Percentiles rank a stretch among this genome's conserved stretches.
Conservation (phyloP, 2,113 vertebrate species). For the Coptodon rendalli region DNA sequence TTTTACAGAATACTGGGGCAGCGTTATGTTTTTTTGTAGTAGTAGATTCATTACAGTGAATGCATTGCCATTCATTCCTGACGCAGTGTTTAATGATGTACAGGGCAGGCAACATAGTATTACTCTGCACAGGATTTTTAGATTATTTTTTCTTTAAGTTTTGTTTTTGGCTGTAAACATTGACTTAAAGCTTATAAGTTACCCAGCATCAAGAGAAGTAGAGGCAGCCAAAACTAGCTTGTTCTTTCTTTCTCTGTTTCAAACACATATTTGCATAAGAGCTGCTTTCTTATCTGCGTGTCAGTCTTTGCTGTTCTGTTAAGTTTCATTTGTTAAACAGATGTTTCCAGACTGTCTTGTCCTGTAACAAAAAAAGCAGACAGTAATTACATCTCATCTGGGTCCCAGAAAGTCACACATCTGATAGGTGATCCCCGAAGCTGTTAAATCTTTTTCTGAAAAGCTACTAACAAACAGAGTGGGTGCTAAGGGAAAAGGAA, state of each 20-base stretch:
- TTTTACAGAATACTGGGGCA: constrained; percentile 43
- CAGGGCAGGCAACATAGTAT: constrained; percentile 12
- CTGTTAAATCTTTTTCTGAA: constrained; percentile 42
- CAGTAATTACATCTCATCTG: constrained; percentile 50
- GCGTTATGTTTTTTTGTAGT: background rate
- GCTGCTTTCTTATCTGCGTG: constrained; percentile 18
- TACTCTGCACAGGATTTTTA: constrained; percentile 6
- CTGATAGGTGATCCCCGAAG: constrained; percentile 49
- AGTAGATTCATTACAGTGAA: constrained; percentile 22
- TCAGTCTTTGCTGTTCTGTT: constrained; percentile 1
- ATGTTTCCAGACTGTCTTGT: constrained; percentile 12
- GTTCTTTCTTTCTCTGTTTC: background rate
- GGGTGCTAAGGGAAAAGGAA: constrained; percentile 17
- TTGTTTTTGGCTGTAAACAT: constrained; percentile 29
- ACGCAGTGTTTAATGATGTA: constrained; percentile 4
- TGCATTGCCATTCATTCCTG: constrained; percentile 19
- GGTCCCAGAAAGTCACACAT: constrained; percentile 25
- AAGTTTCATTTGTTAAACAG: constrained; percentile 34
- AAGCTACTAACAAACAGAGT: constrained; percentile 14
- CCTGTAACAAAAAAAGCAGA: constrained; percentile 1
- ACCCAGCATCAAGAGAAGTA: constrained; percentile 1
- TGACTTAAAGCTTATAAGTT: constrained; percentile 20
- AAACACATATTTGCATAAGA: constrained; percentile 10
- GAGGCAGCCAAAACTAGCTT: constrained; percentile 12
- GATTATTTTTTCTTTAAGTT: constrained; percentile 16